A percentile compares a stretch with the other conserved stretches of the same genome.
Evolutionary conservation across 2,113 vertebrate genomes (phyloP).

Genomic region (Megaptera novaeangliae): DNA sequence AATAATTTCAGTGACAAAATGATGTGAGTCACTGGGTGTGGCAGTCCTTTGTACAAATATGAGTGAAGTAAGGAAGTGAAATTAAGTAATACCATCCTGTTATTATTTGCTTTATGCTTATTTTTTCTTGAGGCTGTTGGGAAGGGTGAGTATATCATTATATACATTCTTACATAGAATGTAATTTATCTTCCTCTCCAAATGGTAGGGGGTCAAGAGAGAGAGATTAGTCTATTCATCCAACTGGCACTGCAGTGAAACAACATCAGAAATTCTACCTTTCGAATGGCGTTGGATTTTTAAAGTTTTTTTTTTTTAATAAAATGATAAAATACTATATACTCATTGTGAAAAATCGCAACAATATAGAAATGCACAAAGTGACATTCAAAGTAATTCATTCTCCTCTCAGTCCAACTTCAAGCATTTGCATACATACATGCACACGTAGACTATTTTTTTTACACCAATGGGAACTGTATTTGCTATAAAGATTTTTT

Average conservation of each 20-base stretch:
- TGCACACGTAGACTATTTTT: not conserved
- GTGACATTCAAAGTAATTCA: not conserved
- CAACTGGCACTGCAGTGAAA: no score
- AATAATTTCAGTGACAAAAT: not conserved
- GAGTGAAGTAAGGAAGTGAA: not conserved
- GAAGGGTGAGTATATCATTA: not conserved
- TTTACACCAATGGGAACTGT: not conserved
- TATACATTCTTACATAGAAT: not conserved
- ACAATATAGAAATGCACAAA: not conserved
- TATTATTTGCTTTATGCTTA: not conserved
- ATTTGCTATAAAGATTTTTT: not conserved
- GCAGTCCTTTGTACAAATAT: not conserved
- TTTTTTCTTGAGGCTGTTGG: not conserved
- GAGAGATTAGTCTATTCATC: not conserved
- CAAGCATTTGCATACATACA: not conserved
- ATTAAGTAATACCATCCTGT: not conserved
- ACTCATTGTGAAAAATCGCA: not conserved
- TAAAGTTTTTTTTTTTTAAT: not conserved
- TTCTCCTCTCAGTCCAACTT: not conserved
- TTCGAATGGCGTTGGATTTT: not conserved
- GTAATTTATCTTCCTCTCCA: not conserved
- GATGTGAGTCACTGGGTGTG: constrained; percentile 32
- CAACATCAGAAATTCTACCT: not conserved
- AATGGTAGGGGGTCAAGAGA: not conserved
- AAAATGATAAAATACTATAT: not conserved